A percentile compares a stretch with the other conserved stretches of the same genome.
Evolutionary conservation across 37 sponge, comb jelly and placozoan genomes (phyloP).

Genomic region (Cliona cf. orientalis): DNA sequence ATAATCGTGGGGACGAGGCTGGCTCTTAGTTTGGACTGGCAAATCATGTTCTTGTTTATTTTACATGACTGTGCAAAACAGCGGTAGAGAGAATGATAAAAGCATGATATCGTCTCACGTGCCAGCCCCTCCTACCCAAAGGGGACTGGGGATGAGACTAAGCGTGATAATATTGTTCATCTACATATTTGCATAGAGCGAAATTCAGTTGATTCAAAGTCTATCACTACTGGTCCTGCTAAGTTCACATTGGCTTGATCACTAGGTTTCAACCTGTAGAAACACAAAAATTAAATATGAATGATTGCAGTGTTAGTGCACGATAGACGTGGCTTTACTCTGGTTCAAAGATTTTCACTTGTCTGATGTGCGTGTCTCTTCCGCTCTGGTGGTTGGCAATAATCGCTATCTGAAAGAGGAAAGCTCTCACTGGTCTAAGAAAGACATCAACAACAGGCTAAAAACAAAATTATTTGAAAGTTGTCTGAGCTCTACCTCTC

Average conservation of each 20-base stretch:
- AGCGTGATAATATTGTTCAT: constrained; percentile 5
- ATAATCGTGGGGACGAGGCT: too few species aligned
- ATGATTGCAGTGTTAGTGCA: neutral
- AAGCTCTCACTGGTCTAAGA: constrained; percentile 77
- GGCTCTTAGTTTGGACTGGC: too few species aligned
- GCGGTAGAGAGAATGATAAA: too few species aligned
- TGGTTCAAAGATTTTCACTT: constrained; percentile 85
- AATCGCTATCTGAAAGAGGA: constrained; percentile 80
- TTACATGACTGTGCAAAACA: too few species aligned
- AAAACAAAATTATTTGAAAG: neutral
- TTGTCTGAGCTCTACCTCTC: constrained; percentile 15
- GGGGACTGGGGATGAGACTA: too few species aligned
- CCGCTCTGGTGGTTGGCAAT: constrained; percentile 98
- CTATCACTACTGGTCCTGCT: neutral
- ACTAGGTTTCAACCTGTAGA: neutral
- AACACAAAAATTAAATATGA: neutral
- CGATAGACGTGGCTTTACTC: constrained; percentile 22
- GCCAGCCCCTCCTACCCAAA: too few species aligned
- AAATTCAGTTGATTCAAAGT: constrained; percentile 36
- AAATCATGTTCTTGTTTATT: too few species aligned
- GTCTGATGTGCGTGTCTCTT: constrained; percentile 91
- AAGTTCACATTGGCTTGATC: neutral
- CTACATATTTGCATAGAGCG: constrained; percentile 32
- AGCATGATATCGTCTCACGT: too few species aligned
- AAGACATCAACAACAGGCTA: neutral